Percentiles rank a stretch among this genome's conserved stretches.
Conservation (phyloP, 2,888 invertebrate genomes). For the Caenorhabditis macrosperma region DNA sequence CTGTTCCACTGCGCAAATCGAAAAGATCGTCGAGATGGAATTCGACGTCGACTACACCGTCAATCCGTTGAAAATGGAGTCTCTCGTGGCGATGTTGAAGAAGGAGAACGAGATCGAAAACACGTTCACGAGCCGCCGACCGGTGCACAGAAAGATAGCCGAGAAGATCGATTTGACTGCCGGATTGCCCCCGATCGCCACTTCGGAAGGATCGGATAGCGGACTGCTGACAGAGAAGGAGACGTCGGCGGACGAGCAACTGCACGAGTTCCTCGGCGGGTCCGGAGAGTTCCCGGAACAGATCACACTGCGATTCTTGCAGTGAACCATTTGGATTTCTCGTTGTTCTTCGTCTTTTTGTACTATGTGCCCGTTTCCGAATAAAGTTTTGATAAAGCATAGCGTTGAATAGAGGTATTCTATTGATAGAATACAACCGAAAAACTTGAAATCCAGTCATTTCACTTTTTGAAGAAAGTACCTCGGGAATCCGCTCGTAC, state of each 20-base stretch:
- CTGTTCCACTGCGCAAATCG: neutral
- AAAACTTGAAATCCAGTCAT: no score
- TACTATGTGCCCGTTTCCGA: no score
- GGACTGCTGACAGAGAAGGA: neutral
- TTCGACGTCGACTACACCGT: slow-evolving; percentile 22
- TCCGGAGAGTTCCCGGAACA: slow-evolving; percentile 1
- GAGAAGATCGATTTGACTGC: slow-evolving; percentile 6
- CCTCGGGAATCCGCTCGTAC: no score
- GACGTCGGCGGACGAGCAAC: neutral
- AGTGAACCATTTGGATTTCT: neutral
- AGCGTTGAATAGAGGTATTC: no score
- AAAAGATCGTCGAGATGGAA: neutral
- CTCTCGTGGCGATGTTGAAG: slow-evolving; percentile 30
- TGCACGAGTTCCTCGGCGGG: neutral
- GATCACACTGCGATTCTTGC: neutral
- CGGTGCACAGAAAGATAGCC: no score
- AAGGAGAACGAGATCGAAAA: slow-evolving; percentile 31
- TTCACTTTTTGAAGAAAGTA: no score
- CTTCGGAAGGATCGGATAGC: neutral
- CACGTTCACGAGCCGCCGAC: neutral
- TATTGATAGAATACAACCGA: no score
- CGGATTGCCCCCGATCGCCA: neutral
- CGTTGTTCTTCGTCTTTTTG: neutral
- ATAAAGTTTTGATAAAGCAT: neutral
- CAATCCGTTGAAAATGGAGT: slow-evolving; percentile 10